Evolutionary conservation across 2,797 vertebrate species (phyloP), one percentile per base, ranked within the genome.

Genomic region (Microtus agrestis): DNA sequence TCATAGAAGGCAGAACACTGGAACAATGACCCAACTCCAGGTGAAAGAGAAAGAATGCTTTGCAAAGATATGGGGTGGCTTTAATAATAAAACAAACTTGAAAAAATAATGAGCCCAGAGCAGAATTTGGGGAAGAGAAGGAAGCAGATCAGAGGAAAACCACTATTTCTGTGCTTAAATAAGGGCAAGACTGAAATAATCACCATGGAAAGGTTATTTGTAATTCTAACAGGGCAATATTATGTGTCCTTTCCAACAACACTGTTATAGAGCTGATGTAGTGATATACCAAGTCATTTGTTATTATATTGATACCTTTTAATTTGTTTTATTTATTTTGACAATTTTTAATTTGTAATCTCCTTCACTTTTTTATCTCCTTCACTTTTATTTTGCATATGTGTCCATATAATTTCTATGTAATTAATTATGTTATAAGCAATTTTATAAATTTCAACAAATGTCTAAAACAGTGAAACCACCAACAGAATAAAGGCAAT

Each of bases 141-240:
- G n/a, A 61, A 37, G 71, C 40, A 73, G 46, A 63, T 79, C 19
- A 84, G 54, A 29, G 46, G 59, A 95, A 95, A 56, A 89, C 78
- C 79, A 54, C 25, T 63, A 65, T 21, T 2, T 86, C 78, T 96
- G 43, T 82, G 29, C 29, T 91, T 76, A 46, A 93, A 23, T 84
- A 81, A 78, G 40, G 43, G 29, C 80, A 82, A 79, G 74, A 82
- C 14, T 17, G 63, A 0, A 12, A 73, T 19, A 21, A 12, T 91
- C 84, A 89, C 15, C 54, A 59, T 67, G 43, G 73, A 65, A 96
- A 94, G 37, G 67, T 76, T 87, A 71, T 92, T 67, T 95, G 67
- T 21, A 91, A 17, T 31, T 86, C n/a, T 91, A 84, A 17, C n/a
- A 81, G 27, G n/a, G 77, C 0, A 59, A 34, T 74, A 61, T 31